Evolutionary conservation across 2,797 vertebrate genomes (phyloP), one percentile per base, ranked within the genome.

Genomic region (Lateolabrax maculatus): DNA sequence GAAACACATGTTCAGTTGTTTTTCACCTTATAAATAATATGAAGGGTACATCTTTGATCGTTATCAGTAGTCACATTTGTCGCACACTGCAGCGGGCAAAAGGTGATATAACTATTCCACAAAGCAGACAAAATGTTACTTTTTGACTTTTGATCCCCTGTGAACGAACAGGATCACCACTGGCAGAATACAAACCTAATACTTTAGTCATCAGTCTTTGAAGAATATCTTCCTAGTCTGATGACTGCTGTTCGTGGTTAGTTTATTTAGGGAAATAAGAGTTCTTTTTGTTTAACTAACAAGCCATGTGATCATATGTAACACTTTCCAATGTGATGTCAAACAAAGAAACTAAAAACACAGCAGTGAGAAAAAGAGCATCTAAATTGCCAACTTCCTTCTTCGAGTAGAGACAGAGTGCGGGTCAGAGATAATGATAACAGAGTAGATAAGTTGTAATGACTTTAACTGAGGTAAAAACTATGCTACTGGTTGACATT

Each of bases 241-340:
- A 77, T 80, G 74, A 85, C 64, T 85, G 49, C 41, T 60, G 23
- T 66, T 34, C 1, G 29, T 75, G 37, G 71, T 60, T 58, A 37
- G 23, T 76, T 74, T 21, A 49, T 69, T 64, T 21, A 51, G 12
- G 16, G 19, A 83, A 71, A 79, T 61, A 80, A 77, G 2, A 36
- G 51, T 71, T 71, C 1, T 62, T 82, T 55, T 72, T 86, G 77
- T 79, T 74, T 55, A 34, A 37, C 36, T 13, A 29, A 9, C 3
- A 51, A 65, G 10, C 48, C 79, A 79, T 79, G 70, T 71, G 60
- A 82, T 78, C 36, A 11, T 58, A 75, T 71, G 49, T 27, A 58
- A 69, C 25, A 34, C 4, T 74, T 57, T n/a, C 37, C 15, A 65
- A n/a, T 51, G 31, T 56, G 37, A 66, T 60, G 13, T n/a, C 13